These are phyloP conservation scores for Alces alces DNA, from an alignment of 2,113 vertebrate species.

Conservation along the genomic window DNA sequence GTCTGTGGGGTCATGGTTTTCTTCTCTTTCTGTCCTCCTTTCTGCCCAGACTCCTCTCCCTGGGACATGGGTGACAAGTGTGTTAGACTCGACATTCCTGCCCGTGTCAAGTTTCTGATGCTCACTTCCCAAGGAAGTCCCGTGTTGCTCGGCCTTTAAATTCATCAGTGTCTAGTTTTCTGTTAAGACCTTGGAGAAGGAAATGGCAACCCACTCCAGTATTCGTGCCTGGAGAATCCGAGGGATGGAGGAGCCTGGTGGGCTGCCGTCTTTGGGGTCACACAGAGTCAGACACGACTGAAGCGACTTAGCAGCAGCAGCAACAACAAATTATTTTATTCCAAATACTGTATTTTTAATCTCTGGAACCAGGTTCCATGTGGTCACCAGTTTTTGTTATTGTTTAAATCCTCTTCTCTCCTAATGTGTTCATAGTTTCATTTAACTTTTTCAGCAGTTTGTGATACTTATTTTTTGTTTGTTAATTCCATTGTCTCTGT, in stretches of 20 bases:
- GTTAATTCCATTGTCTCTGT: neutral
- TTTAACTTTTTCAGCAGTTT: neutral
- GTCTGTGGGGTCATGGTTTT: neutral
- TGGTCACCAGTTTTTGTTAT: neutral
- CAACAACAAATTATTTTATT: neutral
- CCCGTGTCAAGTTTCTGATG: rapidly evolving
- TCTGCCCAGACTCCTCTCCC: neutral
- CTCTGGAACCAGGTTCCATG: neutral
- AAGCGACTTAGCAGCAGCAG: neutral
- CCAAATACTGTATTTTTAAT: neutral
- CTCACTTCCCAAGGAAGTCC: neutral
- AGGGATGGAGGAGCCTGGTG: neutral
- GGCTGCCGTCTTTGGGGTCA: neutral
- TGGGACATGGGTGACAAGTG: neutral
- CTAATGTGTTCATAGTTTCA: neutral
- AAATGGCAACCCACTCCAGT: neutral
- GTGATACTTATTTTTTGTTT: neutral
- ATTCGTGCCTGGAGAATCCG: neutral
- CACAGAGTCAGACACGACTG: neutral
- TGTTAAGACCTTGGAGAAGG: neutral
- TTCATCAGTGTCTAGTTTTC: neutral
- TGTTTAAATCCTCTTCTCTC: neutral
- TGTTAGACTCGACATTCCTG: rapidly evolving
- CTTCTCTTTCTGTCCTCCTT: neutral
- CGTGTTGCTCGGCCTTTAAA: neutral